Evolutionary conservation across 2,113 vertebrate genomes (phyloP).

Genomic region (Hemibagrus wyckioides): DNA sequence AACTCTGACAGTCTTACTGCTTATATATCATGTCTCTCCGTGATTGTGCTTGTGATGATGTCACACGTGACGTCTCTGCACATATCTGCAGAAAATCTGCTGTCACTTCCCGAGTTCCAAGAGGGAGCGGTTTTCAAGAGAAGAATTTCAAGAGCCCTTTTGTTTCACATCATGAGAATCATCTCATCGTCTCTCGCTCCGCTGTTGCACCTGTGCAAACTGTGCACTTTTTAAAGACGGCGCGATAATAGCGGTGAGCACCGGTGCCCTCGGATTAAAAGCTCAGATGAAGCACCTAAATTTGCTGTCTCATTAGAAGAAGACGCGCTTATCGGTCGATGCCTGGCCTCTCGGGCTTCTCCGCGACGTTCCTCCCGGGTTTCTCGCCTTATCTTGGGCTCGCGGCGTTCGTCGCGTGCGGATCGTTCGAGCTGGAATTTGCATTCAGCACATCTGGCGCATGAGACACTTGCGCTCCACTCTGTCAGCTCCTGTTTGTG

Average conservation of each 20-base stretch:
- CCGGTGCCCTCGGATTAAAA: slow-evolving; percentile 18
- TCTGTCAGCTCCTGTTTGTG: slow-evolving; percentile 27
- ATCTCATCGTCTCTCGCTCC: neutral
- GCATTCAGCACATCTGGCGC: slow-evolving; percentile 9
- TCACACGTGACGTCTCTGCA: too few species aligned
- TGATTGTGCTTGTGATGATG: too few species aligned
- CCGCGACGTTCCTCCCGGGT: neutral
- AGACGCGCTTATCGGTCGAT: slow-evolving; percentile 5
- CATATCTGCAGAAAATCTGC: too few species aligned
- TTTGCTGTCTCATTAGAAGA: slow-evolving; percentile 4
- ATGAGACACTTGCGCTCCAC: neutral
- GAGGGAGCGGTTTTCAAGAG: too few species aligned
- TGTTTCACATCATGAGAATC: neutral
- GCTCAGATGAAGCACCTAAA: neutral
- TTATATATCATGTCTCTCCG: too few species aligned
- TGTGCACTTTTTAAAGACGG: neutral
- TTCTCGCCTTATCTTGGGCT: neutral
- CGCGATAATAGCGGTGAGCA: neutral
- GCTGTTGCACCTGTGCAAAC: neutral
- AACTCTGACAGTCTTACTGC: neutral
- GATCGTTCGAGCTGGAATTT: neutral
- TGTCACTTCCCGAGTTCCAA: too few species aligned
- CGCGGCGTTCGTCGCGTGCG: neutral
- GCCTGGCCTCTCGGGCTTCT: neutral
- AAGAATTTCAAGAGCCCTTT: neutral